Base-by-base conservation (phyloP, 1,140 invertebrate species). In the Macrosteles quadrilineatus region DNA sequence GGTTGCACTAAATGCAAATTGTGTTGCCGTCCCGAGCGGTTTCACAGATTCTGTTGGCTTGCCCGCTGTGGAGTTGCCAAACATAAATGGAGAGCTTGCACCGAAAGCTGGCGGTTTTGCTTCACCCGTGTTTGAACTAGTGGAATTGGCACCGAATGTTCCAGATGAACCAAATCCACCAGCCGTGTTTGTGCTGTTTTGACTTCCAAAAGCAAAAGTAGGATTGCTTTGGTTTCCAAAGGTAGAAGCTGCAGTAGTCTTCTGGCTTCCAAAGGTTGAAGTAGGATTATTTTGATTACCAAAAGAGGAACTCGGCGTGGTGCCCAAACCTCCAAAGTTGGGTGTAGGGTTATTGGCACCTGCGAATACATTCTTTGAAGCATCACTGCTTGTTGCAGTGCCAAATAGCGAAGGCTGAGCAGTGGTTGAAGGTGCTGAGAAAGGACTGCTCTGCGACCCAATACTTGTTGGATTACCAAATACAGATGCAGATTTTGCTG, bases 201-300 rank as follows among this genome's bases (percentile, higher is more conserved):
- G 55, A 29, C 25, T 59, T 1, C 55, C 55, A 59, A 59, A 59
- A 27, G 23, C 25, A 21, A 23, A 25, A 59, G 55, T 29, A 59
- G 55, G 9, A 27, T 14, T 59, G 27, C 23, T 59, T 59, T 25
- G 25, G 27, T 30, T 59, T 29, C 55, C 55, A 59, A 59, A 59
- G 27, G 55, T 23, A 21, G 55, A 29, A 59, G 55, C 23, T 21
- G 55, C 55, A 59, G 55, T 59, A 59, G 14, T 59, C 25, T 59
- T 59, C 23, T 59, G 55, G n/a, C 25, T 59, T 29, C 55, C 55
- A 29, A 50, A 50, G 23, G 55, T 23, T 27, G 55, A 14, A 27
- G 55, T 25, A 59, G 55, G 25, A 29, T 59, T 59, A 14, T 59
- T 59, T 59, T 59, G 55, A 29, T 30, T 59, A 11, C 55, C 25